Evolutionary conservation across 2,797 vertebrate genomes (phyloP).

Genomic region (Microctenopoma lineatum): DNA sequence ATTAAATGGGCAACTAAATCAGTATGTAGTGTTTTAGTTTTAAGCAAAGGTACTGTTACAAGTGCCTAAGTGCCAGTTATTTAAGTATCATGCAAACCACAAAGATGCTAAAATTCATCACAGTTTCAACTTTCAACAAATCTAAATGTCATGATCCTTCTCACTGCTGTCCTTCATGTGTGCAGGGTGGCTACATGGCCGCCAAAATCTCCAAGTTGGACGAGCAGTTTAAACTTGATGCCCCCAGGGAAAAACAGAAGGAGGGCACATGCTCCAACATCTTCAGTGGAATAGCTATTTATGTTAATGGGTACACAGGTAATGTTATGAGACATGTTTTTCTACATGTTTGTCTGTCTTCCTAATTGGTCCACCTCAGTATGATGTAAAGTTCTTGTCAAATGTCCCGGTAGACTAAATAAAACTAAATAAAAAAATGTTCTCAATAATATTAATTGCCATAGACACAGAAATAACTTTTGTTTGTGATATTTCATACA

Average conservation of each 20-base stretch:
- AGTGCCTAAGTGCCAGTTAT: too few species aligned
- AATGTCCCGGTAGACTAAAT: constrained; percentile 3
- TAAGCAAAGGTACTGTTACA: too few species aligned
- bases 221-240: constrained; percentile 92
- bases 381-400: constrained; percentile 9
- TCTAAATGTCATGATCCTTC: background rate
- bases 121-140: background rate
- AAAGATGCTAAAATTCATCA: background rate
- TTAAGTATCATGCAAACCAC: background rate
- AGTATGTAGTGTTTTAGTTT: too few species aligned
- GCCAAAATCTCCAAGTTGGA: constrained; percentile 96
- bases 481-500: background rate
- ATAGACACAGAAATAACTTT: background rate
- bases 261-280: constrained; percentile 88
- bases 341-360: too few species aligned
- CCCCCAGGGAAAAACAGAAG: constrained; percentile 87
- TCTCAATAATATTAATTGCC: background rate
- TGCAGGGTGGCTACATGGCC: constrained; percentile 96
- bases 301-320: constrained; percentile 99
- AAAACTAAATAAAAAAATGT: background rate
- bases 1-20: too few species aligned
- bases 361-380: background rate
- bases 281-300: constrained; percentile 94
- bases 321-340: background rate
- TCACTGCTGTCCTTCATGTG: background rate